Evolutionary conservation across 2,888 invertebrate genomes (phyloP), one percentile per base, ranked within the genome.

Genomic region (Buathra laborator): DNA sequence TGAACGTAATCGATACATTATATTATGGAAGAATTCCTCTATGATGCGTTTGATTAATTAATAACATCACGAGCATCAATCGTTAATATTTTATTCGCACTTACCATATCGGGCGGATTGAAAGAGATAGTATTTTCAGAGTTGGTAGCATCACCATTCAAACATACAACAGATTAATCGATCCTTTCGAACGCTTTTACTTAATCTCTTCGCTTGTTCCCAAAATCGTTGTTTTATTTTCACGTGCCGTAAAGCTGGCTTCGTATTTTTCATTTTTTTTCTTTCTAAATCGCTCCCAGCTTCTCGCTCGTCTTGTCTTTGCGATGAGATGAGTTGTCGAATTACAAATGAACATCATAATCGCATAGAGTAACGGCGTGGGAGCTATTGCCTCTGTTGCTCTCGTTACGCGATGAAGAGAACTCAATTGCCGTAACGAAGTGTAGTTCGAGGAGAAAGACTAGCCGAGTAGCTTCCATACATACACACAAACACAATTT

Each of bases 341-440:
- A 71, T 71, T 56, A 71, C 53, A 71, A 71, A 71, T 71, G 53
- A 74, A 43, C 67, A 66, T 80, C 74, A 74, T 74, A 74, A 71
- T 76, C 70, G 68, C 19, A 6, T 1, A 43, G 16, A 9, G 53
- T 12, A 43, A 71, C 48, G 46, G 76, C 78, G 83, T 83, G 83
- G 83, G 83, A 83, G 59, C 72, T 59, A 43, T 37, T 12, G 43
- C 29, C 16, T 68, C 48, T 16, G 32, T 19, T 53, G 53, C 44
- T 82, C 81, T 82, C 77, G 82, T 82, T 83, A 68, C 43, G 24
- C 51, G 68, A 67, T 67, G 59, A 56, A 71, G 66, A 59, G 66
- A 59, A 19, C 66, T 72, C 72, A 44, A 82, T 76, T 14, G 44
- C 19, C 7, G 72, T 59, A 66, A 72, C 46, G 16, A 56, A 62